These are phyloP conservation scores for Saguinus imperator DNA, from an alignment of 2,113 vertebrate species.

Conservation along the genomic window DNA sequence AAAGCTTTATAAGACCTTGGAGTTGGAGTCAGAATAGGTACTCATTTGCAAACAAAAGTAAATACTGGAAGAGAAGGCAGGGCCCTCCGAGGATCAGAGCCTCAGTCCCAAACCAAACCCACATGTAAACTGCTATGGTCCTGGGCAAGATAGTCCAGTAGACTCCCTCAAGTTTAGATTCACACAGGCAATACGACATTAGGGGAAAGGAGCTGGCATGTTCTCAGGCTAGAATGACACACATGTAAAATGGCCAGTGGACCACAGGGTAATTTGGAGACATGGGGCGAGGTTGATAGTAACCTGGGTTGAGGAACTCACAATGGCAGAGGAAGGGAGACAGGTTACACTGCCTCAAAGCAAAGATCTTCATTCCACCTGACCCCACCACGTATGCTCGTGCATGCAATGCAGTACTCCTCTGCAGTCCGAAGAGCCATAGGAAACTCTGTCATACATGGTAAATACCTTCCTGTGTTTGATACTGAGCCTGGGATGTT, in stretches of 20 bases:
- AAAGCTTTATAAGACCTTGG: constrained; percentile 42
- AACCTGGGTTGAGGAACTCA: not conserved
- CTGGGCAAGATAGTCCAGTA: not conserved
- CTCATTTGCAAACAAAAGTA: not conserved
- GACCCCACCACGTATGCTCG: not conserved
- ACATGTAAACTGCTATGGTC: not conserved
- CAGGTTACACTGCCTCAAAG: not conserved
- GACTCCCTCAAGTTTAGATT: not conserved
- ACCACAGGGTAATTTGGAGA: not conserved
- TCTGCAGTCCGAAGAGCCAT: not conserved
- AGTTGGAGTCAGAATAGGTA: not conserved
- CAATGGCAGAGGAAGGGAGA: not conserved
- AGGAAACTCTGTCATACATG: not conserved
- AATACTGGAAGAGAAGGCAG: not conserved
- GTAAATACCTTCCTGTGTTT: not conserved
- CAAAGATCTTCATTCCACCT: not conserved
- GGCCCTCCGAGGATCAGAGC: not conserved
- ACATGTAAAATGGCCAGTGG: not conserved
- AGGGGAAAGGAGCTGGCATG: not conserved
- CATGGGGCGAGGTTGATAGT: not conserved
- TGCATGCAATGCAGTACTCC: no score
- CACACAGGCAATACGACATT: not conserved
- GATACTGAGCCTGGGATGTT: not conserved
- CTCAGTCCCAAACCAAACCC: not conserved
- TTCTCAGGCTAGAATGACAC: not conserved